Base-by-base conservation (phyloP, 1,140 invertebrate genomes). In the Asobara japonica region DNA sequence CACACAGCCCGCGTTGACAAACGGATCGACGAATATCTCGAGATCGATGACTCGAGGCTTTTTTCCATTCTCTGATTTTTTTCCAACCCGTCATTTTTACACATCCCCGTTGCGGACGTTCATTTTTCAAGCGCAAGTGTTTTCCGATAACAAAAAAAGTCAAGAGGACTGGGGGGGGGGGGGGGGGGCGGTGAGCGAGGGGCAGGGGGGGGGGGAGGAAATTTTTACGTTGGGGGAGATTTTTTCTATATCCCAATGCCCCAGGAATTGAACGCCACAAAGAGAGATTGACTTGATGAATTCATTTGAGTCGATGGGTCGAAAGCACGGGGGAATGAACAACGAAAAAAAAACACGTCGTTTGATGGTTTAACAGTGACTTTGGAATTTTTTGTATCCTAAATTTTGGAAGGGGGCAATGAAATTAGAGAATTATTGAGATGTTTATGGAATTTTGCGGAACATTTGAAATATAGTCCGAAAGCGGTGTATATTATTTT, bases 31-130 rank as follows among this genome's bases (percentile, higher is more conserved):
- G 16, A 36, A 61, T n/a, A n/a, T 41, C 60, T 66, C 74, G 70
- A 72, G 75, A 78, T 79, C 73, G 75, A 77, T 78, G 77, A 78
- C 73, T 73, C 66, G 68, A 71, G 71, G 71, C 38, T 74, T 75
- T 77, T 77, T 76, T 72, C 60, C 41, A 45, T 45, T 27, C n/a
- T 20, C 18, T 33, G 31, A n/a, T 71, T 62, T 65, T 60, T 38
- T 71, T 70, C 70, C 66, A 64, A 13, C 36, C 33, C 41, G 33
- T 33, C 73, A 31, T 51, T 64, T 65, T 27, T 16, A 70, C 38
- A 67, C 69, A 13, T 65, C 33, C 66, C 33, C 30, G 30, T 27
- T n/a, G 20, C 27, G 45, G 66, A 66, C 45, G 62, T 70, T 74
- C 74, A 77, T 77, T 76, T 77, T 77, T 77, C 74, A 77, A 72